A percentile compares a stretch with the other conserved stretches of the same genome.
These are phyloP conservation scores for Marisa cornuarietis DNA, from an alignment of 1,140 invertebrate species.

Conservation along the genomic window DNA sequence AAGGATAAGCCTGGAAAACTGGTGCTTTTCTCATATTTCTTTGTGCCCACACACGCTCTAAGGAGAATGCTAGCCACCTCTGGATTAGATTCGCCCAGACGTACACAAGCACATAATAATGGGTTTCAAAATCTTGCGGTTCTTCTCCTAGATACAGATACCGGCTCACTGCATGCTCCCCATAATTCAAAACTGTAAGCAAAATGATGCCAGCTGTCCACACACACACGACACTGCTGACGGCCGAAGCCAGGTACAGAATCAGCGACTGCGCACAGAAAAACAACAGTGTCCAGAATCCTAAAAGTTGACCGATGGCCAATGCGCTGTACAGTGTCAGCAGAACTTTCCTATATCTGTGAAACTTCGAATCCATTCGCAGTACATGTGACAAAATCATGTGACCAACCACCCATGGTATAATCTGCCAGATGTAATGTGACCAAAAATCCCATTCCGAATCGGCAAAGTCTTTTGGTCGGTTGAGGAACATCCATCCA, in stretches of 20 bases:
- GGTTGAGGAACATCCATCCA: slow-evolving; percentile 10
- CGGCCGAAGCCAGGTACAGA: slow-evolving; percentile 31
- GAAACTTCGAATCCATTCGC: neutral
- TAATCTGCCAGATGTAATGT: slow-evolving; percentile 36
- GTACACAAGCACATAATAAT: neutral
- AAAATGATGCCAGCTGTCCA: neutral
- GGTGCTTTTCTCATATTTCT: neutral
- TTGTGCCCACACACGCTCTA: slow-evolving; percentile 13
- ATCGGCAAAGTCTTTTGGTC: slow-evolving; percentile 45
- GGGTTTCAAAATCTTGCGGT: slow-evolving; percentile 2
- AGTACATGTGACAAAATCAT: slow-evolving; percentile 35
- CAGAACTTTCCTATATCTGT: slow-evolving; percentile 6
- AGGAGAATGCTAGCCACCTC: neutral
- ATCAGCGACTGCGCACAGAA: slow-evolving; percentile 36
- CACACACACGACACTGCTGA: neutral
- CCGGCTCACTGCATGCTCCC: neutral
- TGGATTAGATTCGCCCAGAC: slow-evolving; percentile 11
- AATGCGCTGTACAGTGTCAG: slow-evolving; percentile 30
- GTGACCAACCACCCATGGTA: slow-evolving; percentile 46
- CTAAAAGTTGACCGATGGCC: slow-evolving; percentile 33
- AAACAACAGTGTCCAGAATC: slow-evolving; percentile 37
- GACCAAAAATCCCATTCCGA: slow-evolving; percentile 55
- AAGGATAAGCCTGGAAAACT: neutral
- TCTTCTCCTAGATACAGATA: neutral
- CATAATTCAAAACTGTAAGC: slow-evolving; percentile 5